phyloP scores from a whole-genome alignment of 2,888 invertebrate species.

The Apodemia hepburni region DNA sequence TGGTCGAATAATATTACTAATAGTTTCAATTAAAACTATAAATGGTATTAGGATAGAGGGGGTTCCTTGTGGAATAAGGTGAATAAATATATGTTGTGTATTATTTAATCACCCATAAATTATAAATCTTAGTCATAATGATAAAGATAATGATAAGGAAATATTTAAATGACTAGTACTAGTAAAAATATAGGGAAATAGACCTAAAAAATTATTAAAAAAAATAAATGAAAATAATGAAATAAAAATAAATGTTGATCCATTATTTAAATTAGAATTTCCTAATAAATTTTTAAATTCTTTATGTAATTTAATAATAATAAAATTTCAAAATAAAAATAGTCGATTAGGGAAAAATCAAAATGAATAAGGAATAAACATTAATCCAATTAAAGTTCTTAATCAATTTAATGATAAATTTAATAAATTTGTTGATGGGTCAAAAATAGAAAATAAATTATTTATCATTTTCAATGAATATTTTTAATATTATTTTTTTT shows the following conservation, averaged over 20 bases:
- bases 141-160: slow-evolving; percentile 79
- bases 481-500: slow-evolving; percentile 34
- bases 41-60: slow-evolving; percentile 83
- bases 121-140: slow-evolving; percentile 84
- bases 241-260: slow-evolving; percentile 78
- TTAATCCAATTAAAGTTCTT: slow-evolving; percentile 72
- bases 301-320: slow-evolving; percentile 65
- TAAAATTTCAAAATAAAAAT: slow-evolving; percentile 68
- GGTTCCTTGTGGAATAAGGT: slow-evolving; percentile 84
- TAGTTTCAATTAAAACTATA: slow-evolving; percentile 87
- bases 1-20: slow-evolving; percentile 86
- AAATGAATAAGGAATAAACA: slow-evolving; percentile 73
- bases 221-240: slow-evolving; percentile 80
- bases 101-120: slow-evolving; percentile 83
- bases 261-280: slow-evolving; percentile 54
- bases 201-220: slow-evolving; percentile 84
- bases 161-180: slow-evolving; percentile 82
- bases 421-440: slow-evolving; percentile 77
- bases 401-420: slow-evolving; percentile 80
- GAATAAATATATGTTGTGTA: slow-evolving; percentile 82
- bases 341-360: slow-evolving; percentile 79
- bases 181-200: slow-evolving; percentile 87
- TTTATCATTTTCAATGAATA: slow-evolving; percentile 82
- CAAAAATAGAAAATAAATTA: slow-evolving; percentile 85
- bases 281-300: slow-evolving; percentile 81